Conservation (phyloP, 2,888 invertebrate genomes). For the Scaptomyza cyrtandrae region DNA sequence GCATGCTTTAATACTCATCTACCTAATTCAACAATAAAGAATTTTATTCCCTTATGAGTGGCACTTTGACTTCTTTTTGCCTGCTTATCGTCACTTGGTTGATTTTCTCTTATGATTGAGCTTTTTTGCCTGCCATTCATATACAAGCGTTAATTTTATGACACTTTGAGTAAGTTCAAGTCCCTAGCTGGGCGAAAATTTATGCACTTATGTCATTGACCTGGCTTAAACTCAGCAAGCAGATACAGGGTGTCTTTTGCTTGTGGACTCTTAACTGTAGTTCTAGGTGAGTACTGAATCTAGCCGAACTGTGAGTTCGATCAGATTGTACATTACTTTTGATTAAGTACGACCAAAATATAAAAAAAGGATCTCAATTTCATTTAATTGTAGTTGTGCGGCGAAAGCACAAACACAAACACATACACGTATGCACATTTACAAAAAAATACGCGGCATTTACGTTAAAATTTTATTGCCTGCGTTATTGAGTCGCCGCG, state of each 20-base stretch:
- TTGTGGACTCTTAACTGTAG: neutral
- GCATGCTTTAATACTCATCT: constrained; percentile 37
- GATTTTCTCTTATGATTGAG: no score
- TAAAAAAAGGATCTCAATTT: constrained; percentile 52
- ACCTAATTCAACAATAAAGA: constrained; percentile 58
- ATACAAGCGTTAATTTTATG: constrained; percentile 69
- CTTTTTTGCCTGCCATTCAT: constrained; percentile 35
- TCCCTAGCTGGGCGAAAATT: constrained; percentile 15
- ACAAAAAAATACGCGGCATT: constrained; percentile 36
- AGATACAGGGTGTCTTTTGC: no score
- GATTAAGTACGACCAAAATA: constrained; percentile 11
- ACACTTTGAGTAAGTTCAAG: constrained; percentile 24
- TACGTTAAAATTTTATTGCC: constrained; percentile 73
- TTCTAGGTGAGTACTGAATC: neutral
- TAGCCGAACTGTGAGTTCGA: constrained; percentile 10
- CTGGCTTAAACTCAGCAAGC: neutral
- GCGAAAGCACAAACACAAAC: no score
- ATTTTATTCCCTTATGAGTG: constrained; percentile 52
- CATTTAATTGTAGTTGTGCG: constrained; percentile 20
- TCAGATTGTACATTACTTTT: no score
- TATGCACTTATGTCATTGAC: constrained; percentile 16
- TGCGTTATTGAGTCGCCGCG: constrained; percentile 56
- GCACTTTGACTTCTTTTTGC: constrained; percentile 2
- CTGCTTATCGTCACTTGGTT: neutral
- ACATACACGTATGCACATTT: no score